These are phyloP conservation scores for Bhutanitis thaidina DNA, from an alignment of 2,888 invertebrate species.

Conservation along the genomic window DNA sequence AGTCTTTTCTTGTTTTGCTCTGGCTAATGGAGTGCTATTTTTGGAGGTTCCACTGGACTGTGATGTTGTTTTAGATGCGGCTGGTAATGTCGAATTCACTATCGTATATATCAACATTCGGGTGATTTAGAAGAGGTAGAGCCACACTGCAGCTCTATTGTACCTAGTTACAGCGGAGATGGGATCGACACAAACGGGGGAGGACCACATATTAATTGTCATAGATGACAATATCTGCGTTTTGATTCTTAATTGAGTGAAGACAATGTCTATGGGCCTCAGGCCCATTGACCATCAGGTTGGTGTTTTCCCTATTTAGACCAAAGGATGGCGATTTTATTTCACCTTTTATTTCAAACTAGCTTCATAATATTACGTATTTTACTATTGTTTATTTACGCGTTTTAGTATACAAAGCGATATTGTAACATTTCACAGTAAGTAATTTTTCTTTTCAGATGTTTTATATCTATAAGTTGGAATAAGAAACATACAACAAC, in stretches of 20 bases:
- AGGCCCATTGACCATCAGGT: too few species aligned
- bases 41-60: constrained; percentile 19
- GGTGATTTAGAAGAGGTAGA: too few species aligned
- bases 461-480: constrained; percentile 29
- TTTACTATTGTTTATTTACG: constrained; percentile 44
- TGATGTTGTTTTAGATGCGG: background rate
- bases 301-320: too few species aligned
- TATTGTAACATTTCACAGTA: background rate
- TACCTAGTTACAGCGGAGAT: too few species aligned
- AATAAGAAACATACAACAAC: constrained; percentile 45
- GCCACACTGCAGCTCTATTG: too few species aligned
- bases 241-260: too few species aligned
- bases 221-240: too few species aligned
- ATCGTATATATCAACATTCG: background rate
- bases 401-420: background rate
- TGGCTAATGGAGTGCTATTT: constrained; percentile 44
- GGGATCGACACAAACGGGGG: too few species aligned
- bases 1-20: constrained; percentile 38
- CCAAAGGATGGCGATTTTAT: constrained; percentile 7
- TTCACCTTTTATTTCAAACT: constrained; percentile 35
- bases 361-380: constrained; percentile 45
- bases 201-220: too few species aligned
- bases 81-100: background rate
- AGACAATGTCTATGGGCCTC: too few species aligned
- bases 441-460: constrained; percentile 35